These are phyloP conservation scores for Rhinolophus sinicus DNA, from an alignment of 2,113 vertebrate genomes.

Conservation along the genomic window DNA sequence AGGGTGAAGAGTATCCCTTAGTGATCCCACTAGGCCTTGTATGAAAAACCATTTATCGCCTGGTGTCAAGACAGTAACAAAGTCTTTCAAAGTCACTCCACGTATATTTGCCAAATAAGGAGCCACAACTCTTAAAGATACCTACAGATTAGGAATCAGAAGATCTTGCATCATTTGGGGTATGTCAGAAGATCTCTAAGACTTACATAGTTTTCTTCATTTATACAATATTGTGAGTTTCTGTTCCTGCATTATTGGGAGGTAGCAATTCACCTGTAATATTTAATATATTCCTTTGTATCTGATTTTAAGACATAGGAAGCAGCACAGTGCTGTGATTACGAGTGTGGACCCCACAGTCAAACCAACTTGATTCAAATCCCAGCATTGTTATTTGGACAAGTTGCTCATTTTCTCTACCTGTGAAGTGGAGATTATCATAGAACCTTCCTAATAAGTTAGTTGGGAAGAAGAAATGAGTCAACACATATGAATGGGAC, in stretches of 20 bases:
- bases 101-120: not conserved
- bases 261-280: not conserved
- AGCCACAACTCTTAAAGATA: not conserved
- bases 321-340: not conserved
- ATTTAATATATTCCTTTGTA: not conserved
- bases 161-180: not conserved
- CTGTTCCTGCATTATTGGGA: not conserved
- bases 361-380: not conserved
- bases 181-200: not conserved
- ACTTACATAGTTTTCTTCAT: not conserved
- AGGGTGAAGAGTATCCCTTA: not conserved
- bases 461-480: not conserved
- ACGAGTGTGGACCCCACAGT: not conserved
- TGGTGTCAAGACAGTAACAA: not conserved
- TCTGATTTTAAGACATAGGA: not conserved
- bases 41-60: not conserved
- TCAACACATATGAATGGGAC: not conserved
- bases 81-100: not conserved
- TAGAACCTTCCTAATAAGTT: not conserved
- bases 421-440: not conserved
- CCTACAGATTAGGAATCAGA: not conserved
- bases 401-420: not conserved
- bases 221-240: not conserved
- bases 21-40: not conserved
- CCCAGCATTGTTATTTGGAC: not conserved